These are phyloP conservation scores for Amia ocellicauda DNA, from an alignment of 2,113 vertebrate genomes.

Conservation along the genomic window DNA sequence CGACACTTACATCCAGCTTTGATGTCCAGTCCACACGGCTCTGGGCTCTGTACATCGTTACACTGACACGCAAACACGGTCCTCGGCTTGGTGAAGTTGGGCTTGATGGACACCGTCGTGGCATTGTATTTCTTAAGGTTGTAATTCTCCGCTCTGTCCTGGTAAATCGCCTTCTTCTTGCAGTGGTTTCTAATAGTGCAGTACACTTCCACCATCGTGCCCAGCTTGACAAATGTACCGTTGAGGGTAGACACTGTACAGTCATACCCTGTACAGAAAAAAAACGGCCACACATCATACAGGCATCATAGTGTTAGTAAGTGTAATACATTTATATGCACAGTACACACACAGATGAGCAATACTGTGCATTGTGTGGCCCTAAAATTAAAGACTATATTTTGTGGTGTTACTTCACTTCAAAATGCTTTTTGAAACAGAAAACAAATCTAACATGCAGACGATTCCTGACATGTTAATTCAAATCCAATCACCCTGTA, in stretches of 20 bases:
- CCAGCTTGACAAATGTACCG: conserved; percentile 6
- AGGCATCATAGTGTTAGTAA: no score
- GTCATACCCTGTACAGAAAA: neutral
- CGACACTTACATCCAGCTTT: conserved; percentile 16
- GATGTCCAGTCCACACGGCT: conserved; percentile 16
- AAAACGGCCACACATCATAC: conserved; percentile 4
- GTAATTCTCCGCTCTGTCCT: neutral
- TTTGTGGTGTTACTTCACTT: no score
- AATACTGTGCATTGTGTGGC: no score
- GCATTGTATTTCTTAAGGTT: neutral
- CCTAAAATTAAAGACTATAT: no score
- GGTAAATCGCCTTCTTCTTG: conserved; percentile 4
- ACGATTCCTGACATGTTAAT: no score
- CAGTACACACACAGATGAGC: no score
- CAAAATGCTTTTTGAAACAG: no score
- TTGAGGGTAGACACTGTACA: no score
- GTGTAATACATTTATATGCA: no score
- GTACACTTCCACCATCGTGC: conserved; percentile 7
- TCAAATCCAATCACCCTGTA: no score
- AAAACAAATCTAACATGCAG: no score
- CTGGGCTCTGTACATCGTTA: neutral
- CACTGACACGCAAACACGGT: conserved; percentile 16
- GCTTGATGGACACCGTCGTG: conserved; percentile 1
- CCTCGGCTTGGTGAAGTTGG: neutral
- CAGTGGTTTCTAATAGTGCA: conserved; percentile 1